Evolutionary conservation across 2,113 vertebrate species (phyloP).

Genomic region (Microtus richardsoni): DNA sequence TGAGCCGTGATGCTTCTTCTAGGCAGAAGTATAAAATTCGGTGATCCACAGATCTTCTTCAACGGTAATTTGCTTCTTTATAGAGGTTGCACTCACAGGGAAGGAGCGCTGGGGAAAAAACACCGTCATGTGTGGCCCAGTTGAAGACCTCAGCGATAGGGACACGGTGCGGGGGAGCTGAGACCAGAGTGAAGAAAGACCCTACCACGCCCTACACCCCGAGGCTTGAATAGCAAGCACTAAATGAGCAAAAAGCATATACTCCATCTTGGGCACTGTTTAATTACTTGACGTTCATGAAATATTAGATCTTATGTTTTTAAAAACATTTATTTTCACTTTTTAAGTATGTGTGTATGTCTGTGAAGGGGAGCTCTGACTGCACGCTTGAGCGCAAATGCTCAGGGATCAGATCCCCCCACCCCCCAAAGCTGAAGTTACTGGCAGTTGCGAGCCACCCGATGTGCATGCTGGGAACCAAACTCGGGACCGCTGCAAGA

Average conservation of each 20-base stretch:
- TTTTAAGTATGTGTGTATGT: neutral
- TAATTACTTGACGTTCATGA: neutral
- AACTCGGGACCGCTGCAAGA: neutral
- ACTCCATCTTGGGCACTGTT: neutral
- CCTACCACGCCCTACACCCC: no score
- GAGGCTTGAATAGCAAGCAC: no score
- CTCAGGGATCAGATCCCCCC: no score
- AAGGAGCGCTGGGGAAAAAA: neutral
- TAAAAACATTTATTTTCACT: neutral
- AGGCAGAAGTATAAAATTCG: neutral
- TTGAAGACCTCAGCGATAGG: neutral
- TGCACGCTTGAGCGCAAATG: neutral
- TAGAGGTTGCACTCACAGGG: neutral
- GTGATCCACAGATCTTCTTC: neutral
- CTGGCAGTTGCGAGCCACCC: neutral
- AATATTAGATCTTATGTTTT: neutral
- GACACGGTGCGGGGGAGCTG: neutral
- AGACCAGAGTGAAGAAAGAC: neutral
- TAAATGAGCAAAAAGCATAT: neutral
- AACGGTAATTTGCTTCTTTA: neutral
- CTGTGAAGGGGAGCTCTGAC: neutral
- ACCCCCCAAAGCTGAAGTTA: neutral
- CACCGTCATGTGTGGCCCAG: no score
- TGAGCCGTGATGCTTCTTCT: neutral
- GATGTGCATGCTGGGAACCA: neutral